Evolutionary conservation across 2,113 vertebrate genomes (phyloP).

Genomic region (chimpanzee (Pan troglodytes)): DNA sequence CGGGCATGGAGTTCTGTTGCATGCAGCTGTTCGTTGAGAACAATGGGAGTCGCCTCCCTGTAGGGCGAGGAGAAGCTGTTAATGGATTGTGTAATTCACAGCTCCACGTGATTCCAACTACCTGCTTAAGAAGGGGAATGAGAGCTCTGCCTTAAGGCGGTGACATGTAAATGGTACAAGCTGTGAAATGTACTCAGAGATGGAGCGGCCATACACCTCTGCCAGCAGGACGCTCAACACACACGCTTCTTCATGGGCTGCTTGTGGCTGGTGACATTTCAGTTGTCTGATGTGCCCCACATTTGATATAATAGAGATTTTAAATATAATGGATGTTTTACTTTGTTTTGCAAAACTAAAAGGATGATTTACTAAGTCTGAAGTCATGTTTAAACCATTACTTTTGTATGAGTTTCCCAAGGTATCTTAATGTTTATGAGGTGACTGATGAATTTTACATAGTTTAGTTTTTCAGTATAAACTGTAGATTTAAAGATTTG

Average conservation of each 20-base stretch:
- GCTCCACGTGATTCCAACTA: accelerated
- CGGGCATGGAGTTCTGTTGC: accelerated
- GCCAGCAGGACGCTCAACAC: not conserved
- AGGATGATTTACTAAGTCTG: not conserved
- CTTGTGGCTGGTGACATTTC: accelerated
- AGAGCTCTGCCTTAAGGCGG: accelerated
- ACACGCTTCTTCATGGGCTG: accelerated
- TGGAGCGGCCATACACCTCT: not conserved
- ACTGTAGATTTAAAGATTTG: not conserved
- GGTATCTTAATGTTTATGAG: not conserved
- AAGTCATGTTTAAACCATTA: not conserved
- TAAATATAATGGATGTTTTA: accelerated
- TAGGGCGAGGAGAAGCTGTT: not conserved
- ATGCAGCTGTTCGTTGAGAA: accelerated
- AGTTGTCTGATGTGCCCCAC: accelerated
- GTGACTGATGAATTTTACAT: not conserved
- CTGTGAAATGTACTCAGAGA: accelerated
- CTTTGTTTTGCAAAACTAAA: not conserved
- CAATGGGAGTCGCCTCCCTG: not conserved
- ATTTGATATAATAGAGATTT: not conserved
- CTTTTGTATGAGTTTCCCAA: accelerated
- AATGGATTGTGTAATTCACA: accelerated
- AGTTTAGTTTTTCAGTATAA: not conserved
- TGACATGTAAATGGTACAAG: accelerated
- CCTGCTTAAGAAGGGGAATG: not conserved